Base-by-base conservation (phyloP, 1,140 invertebrate species). In the Meteorus sp. region DNA sequence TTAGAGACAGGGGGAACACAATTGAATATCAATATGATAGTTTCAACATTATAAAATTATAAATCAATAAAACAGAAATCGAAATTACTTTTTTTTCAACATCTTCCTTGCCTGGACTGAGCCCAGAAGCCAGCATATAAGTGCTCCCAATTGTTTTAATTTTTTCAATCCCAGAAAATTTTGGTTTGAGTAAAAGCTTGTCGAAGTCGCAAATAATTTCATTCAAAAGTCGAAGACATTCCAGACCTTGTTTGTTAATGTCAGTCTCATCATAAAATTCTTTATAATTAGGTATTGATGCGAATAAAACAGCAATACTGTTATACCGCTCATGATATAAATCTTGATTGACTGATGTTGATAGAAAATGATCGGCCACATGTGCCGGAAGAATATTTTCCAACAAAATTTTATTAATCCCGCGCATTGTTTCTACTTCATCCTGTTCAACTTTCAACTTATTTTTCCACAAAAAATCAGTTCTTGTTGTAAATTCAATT, bases 161-260 rank as follows among this genome's bases (percentile, higher is more conserved):
- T 77, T 99, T 99, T 78, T 99, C 97, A 60, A 99, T 94, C 60
- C 91, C 89, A 63, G 90, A 95, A 78, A 94, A 99, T 70, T 96
- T 96, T 0, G 93, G 93, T 71, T 97, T 96, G 6, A 94, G 76
- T n/a, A 97, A 75, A 9, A 97, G 76, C 87, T 97, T 95, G 77
- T 99, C 97, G 80, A 98, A 99, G 76, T 98, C 97, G 66, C 94
- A 97, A 56, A 99, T 97, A 59, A 99, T 98, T 81, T 99, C 97
- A 74, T 99, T 99, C 0, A 99, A 81, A 11, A 99, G 82, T 55
- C 96, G 78, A 39, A 99, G 76, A 75, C 95, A 99, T 75, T 98
- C 97, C 6, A 98, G 77, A 0, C 97, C 97, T 78, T 97, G 94
- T 70, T 97, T 95, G 71, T 95, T 97, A 57, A 97, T 94, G 74